Percentiles rank a stretch among this genome's conserved stretches.
phyloP scores from a whole-genome alignment of 2,888 invertebrate species.

The Nomada fabriciana region DNA sequence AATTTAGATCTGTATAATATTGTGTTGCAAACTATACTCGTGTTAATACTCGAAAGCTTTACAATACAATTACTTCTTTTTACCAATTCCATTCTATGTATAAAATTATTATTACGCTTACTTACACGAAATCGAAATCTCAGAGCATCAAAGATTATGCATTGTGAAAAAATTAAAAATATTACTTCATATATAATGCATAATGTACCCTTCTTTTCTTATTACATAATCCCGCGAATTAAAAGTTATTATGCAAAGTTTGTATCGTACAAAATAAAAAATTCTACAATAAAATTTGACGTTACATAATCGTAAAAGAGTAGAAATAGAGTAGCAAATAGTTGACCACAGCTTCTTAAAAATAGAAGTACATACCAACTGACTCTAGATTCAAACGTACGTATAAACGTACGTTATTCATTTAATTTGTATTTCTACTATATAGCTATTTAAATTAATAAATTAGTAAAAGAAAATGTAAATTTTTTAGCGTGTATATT shows the following conservation, averaged over 20 bases:
- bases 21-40: slow-evolving; percentile 32
- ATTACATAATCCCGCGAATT: slow-evolving; percentile 8
- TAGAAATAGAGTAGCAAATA: slow-evolving; percentile 8
- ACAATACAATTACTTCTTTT: not conserved
- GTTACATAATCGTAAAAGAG: slow-evolving; percentile 10
- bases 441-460: not conserved
- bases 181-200: not conserved
- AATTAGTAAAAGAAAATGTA: slow-evolving; percentile 25
- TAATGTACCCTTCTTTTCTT: not conserved
- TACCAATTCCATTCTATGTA: not conserved
- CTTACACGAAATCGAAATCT: not conserved
- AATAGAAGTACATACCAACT: slow-evolving; percentile 23
- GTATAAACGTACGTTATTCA: not conserved
- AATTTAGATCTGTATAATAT: slow-evolving; percentile 28
- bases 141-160: not conserved
- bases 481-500: not conserved
- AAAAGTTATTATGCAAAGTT: not conserved
- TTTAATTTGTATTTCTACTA: not conserved
- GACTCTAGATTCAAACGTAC: not conserved
- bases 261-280: slow-evolving; percentile 10
- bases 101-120: not conserved
- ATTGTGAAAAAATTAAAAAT: not conserved
- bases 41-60: slow-evolving; percentile 7
- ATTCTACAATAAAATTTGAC: slow-evolving; percentile 2
- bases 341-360: slow-evolving; percentile 8